phyloP scores from a whole-genome alignment of 2,797 vertebrate genomes.

The Vultur gryphus region DNA sequence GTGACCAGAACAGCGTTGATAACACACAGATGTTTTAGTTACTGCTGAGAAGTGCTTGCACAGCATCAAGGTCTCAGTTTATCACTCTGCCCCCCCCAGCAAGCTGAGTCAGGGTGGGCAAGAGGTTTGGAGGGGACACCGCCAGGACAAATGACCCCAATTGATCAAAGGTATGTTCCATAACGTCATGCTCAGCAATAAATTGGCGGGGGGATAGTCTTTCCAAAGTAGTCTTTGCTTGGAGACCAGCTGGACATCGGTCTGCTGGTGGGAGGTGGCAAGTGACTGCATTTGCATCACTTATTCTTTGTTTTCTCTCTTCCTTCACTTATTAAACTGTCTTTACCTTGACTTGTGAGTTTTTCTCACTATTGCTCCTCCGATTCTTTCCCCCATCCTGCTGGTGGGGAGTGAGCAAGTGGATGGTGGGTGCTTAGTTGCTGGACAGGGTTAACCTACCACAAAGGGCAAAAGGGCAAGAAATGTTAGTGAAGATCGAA shows the following conservation, averaged over 20 bases:
- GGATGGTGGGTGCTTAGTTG: neutral
- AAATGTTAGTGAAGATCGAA: neutral
- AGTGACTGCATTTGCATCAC: neutral
- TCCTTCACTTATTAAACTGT: neutral
- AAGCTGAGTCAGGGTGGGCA: rapidly evolving
- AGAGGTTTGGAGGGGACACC: neutral
- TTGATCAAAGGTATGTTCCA: neutral
- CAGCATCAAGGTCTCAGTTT: neutral
- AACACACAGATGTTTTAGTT: neutral
- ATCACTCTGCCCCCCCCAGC: neutral
- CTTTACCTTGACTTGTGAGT: neutral
- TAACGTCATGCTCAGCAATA: neutral
- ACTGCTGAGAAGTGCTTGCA: neutral
- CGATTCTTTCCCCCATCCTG: neutral
- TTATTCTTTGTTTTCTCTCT: neutral
- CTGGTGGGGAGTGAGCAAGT: neutral
- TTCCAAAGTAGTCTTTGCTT: neutral
- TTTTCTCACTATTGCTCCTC: neutral
- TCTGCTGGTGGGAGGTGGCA: neutral
- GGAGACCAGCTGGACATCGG: neutral
- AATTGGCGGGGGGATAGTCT: rapidly evolving
- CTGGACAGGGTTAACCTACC: neutral
- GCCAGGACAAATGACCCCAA: rapidly evolving
- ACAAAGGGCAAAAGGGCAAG: neutral
- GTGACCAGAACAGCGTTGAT: neutral